Evolutionary conservation across 2,113 vertebrate genomes (phyloP).

Genomic region (Callipepla squamata): DNA sequence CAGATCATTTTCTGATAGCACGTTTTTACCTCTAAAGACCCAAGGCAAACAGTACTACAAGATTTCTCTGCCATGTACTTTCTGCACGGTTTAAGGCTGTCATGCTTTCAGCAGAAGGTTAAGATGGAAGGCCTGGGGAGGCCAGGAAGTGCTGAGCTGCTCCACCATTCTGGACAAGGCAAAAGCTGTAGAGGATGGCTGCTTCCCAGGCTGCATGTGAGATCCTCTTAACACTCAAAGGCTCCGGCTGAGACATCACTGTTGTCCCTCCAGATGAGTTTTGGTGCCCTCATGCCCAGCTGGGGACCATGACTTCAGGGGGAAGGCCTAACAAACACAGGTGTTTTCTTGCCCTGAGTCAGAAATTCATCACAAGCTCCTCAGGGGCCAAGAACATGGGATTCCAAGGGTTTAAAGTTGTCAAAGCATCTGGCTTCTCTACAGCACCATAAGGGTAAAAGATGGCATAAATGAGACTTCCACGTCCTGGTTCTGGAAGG

Average conservation of each 20-base stretch:
- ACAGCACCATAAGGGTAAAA: not conserved
- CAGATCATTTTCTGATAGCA: not conserved
- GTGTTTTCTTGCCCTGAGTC: not conserved
- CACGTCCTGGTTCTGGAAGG: not conserved
- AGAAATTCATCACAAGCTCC: not conserved
- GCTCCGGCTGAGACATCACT: not conserved
- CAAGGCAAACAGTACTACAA: not conserved
- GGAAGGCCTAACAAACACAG: not conserved
- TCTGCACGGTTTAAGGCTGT: not conserved
- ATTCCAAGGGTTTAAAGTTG: not conserved
- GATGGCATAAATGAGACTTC: not conserved
- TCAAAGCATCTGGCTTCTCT: not conserved
- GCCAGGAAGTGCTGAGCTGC: not conserved
- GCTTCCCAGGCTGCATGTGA: not conserved
- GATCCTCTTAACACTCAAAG: not conserved
- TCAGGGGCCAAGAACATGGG: fast-evolving
- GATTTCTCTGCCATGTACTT: not conserved
- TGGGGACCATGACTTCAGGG: not conserved
- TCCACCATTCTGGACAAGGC: not conserved
- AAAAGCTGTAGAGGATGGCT: not conserved
- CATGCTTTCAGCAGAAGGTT: not conserved
- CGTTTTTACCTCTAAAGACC: not conserved
- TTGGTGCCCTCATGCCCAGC: not conserved
- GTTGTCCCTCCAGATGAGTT: not conserved
- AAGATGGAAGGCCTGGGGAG: not conserved